These are phyloP conservation scores for Oscarella lobularis DNA, from an alignment of 37 sponge, comb jelly and placozoan genomes.

Conservation along the genomic window DNA sequence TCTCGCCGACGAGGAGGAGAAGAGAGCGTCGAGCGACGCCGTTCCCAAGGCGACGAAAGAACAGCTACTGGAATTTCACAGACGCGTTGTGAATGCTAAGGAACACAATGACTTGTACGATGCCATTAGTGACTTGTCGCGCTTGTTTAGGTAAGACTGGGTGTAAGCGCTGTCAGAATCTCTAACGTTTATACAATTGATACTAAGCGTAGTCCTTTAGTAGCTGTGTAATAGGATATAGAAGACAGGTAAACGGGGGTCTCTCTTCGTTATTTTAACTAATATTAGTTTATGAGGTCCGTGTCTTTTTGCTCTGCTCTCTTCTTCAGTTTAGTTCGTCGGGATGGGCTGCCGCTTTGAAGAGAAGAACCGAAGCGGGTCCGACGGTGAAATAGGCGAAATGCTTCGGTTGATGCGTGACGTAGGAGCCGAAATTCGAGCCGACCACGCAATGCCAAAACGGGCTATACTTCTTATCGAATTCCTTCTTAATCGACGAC, in stretches of 20 bases:
- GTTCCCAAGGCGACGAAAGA: not conserved
- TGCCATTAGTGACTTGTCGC: not conserved
- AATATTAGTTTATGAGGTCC: too few relatives aligned
- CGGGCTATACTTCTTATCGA: slow-evolving; percentile 99
- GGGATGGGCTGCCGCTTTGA: slow-evolving; percentile 98
- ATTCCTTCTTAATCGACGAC: slow-evolving; percentile 98
- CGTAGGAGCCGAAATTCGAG: slow-evolving; percentile 97
- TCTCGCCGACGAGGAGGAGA: not conserved
- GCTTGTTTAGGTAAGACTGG: not conserved
- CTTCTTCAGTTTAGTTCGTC: too few relatives aligned
- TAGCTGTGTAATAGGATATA: too few relatives aligned
- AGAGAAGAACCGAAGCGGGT: slow-evolving; percentile 93
- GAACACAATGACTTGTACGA: not conserved
- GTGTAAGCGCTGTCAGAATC: too few relatives aligned
- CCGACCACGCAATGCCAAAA: slow-evolving; percentile 99
- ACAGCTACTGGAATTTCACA: not conserved
- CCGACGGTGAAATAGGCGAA: slow-evolving; percentile 99
- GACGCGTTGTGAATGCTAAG: not conserved
- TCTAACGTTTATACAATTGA: too few relatives aligned
- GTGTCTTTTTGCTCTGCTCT: too few relatives aligned
- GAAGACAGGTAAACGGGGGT: too few relatives aligned
- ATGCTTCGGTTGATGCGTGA: slow-evolving; percentile 99
- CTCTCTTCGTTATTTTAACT: too few relatives aligned
- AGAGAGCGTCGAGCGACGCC: not conserved
- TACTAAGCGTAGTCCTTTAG: too few relatives aligned